These are phyloP conservation scores for Apogon talboti DNA, from an alignment of 2,797 vertebrate genomes.

Conservation along the genomic window DNA sequence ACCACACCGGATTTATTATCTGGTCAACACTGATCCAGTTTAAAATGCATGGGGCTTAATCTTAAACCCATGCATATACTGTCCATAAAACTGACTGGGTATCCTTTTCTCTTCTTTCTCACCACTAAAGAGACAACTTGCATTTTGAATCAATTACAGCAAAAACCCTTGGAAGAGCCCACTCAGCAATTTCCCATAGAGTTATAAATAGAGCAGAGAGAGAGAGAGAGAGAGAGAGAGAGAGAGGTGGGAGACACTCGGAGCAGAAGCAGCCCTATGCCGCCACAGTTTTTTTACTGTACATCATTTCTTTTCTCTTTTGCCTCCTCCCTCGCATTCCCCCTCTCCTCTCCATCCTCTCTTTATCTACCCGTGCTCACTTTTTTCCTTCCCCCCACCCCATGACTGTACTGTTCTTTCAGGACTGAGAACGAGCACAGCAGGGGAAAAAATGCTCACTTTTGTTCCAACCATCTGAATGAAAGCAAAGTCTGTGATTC, in stretches of 20 bases:
- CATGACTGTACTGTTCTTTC: conserved; percentile 25
- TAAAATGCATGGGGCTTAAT: conserved; percentile 43
- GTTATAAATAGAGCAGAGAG: conserved; percentile 80
- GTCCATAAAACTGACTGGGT: conserved; percentile 46
- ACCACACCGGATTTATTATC: conserved; percentile 48
- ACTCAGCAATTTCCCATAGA: conserved; percentile 82
- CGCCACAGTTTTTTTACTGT: conserved; percentile 61
- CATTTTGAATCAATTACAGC: conserved; percentile 83
- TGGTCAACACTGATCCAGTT: conserved; percentile 38
- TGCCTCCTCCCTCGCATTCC: conserved; percentile 11
- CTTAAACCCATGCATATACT: conserved; percentile 25
- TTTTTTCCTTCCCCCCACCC: not conserved
- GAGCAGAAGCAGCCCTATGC: conserved; percentile 61
- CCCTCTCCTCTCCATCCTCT: conserved; percentile 35
- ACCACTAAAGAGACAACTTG: conserved; percentile 76
- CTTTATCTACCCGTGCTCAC: conserved; percentile 33
- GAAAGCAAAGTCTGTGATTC: conserved; percentile 35
- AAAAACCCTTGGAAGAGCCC: conserved; percentile 74
- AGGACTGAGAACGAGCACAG: conserved; percentile 10
- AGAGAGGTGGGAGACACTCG: conserved; percentile 50
- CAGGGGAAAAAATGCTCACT: not conserved
- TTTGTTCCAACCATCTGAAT: conserved; percentile 37
- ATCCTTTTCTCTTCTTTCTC: conserved; percentile 68
- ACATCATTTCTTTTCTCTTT: conserved; percentile 49
- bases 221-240: conserved; percentile 36